Conservation (phyloP, 2,888 invertebrate genomes). For the Apodemia zela region DNA sequence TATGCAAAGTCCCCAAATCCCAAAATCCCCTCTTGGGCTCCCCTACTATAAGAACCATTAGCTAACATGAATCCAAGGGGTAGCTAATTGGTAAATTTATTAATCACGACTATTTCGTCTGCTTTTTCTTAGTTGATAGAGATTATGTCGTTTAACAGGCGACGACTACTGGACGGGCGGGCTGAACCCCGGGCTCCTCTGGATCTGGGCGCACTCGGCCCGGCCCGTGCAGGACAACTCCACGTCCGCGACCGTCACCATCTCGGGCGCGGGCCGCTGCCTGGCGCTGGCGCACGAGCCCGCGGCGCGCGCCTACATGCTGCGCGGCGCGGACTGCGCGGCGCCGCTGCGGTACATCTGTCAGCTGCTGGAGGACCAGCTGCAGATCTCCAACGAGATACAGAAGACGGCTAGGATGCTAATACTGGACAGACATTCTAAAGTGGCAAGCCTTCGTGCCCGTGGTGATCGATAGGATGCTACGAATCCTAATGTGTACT, state of each 20-base stretch:
- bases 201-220: slow-evolving; percentile 86
- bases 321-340: slow-evolving; percentile 88
- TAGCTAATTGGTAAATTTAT: no score
- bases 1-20: no score
- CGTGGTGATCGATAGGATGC: background rate
- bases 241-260: slow-evolving; percentile 38
- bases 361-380: slow-evolving; percentile 81
- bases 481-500: no score
- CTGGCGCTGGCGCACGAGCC: slow-evolving; percentile 84
- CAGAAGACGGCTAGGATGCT: slow-evolving; percentile 61
- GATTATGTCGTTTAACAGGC: no score
- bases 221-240: slow-evolving; percentile 82
- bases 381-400: slow-evolving; percentile 82
- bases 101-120: no score
- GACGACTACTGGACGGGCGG: no score
- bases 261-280: slow-evolving; percentile 85
- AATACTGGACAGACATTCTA: slow-evolving; percentile 1
- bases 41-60: no score
- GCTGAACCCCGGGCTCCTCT: no score
- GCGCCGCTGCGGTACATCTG: slow-evolving; percentile 85
- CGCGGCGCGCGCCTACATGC: slow-evolving; percentile 80
- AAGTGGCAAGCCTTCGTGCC: background rate
- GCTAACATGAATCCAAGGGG: no score
- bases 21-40: no score
- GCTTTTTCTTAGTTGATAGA: no score